Evolutionary conservation across 2,888 invertebrate species (phyloP), one percentile per base, ranked within the genome.

Genomic region (Epirrhoe alternata): DNA sequence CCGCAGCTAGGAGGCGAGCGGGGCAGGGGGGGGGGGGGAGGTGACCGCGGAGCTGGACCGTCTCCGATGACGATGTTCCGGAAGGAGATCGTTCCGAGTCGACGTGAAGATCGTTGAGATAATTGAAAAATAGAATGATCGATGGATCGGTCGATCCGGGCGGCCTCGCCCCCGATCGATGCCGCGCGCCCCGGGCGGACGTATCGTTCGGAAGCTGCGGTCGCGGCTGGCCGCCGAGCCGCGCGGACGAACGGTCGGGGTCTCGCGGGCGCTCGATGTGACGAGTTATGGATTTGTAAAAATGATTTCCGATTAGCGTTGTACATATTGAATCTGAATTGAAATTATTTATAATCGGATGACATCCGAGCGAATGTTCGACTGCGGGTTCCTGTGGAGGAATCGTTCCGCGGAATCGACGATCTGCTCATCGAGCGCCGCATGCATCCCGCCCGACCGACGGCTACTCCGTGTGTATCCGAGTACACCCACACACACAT

Each of bases 1-100:
- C 66, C 77, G 77, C 73, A 73, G 79, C 60, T 79, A 78, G 66
- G 17, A 59, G 12, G 35, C 42, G 12, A 33, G 17, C 60, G 30
- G 50, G 35, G 35, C 10, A 12, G 38, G 35, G 8, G 8, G 35
- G 10, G 8, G 35, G 2, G 2, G 12, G 12, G 10, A 12, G 12
- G 12, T 4, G 10, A 3, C 24, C 24, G 24, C 1, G 42, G 58
- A 24, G 51, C 1, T 61, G 65, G 64, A 60, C 64, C 64, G 45
- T 51, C 51, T 60, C 42, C 55, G 8, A 59, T 60, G 14, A 49
- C 31, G 30, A 16, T 45, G 16, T 56, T 60, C 61, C 55, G 64
- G 60, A 64, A 60, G 57, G 54, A 49, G 6, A 38, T 53, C 52
- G 38, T 47, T 24, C 58, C 35, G 38, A 33, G 45, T 42, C 55